These are phyloP conservation scores for Diarsia mendica DNA, from an alignment of 2,888 invertebrate genomes.

Conservation along the genomic window DNA sequence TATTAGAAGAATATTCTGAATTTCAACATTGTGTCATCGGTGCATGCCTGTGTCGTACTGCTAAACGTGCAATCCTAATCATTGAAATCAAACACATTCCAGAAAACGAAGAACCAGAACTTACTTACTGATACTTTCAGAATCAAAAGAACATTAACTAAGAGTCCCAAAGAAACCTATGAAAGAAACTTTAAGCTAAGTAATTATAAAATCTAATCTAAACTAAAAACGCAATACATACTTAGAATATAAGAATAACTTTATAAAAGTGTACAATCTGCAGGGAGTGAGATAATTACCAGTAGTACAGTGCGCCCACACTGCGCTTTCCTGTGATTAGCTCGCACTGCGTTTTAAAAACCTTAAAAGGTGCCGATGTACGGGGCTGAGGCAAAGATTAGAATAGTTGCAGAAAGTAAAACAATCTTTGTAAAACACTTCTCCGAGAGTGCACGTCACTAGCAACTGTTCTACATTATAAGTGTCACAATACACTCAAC, in stretches of 20 bases:
- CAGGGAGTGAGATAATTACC: conserved; percentile 73
- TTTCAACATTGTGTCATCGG: not conserved
- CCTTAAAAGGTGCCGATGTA: conserved; percentile 76
- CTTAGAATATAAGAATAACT: conserved; percentile 9
- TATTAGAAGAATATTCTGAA: not conserved
- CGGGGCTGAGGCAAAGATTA: conserved; percentile 58
- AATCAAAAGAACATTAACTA: not conserved
- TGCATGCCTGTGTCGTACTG: not conserved
- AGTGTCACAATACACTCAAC: no score
- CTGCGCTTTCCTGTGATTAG: conserved; percentile 76
- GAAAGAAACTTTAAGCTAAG: no score
- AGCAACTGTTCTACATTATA: no score
- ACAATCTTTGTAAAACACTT: not conserved
- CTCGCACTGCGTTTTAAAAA: conserved; percentile 82
- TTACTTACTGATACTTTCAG: no score
- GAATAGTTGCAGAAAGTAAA: conserved; percentile 8
- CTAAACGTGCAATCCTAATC: not conserved
- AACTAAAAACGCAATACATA: not conserved
- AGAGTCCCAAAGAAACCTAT: not conserved
- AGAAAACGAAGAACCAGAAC: not conserved
- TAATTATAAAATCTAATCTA: not conserved
- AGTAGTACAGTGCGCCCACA: conserved; percentile 55
- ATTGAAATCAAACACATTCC: not conserved
- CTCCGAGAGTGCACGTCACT: no score
- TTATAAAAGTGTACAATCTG: conserved; percentile 25